Conservation (phyloP, 2,797 vertebrate species). For the Lagothrix lagotricha region DNA sequence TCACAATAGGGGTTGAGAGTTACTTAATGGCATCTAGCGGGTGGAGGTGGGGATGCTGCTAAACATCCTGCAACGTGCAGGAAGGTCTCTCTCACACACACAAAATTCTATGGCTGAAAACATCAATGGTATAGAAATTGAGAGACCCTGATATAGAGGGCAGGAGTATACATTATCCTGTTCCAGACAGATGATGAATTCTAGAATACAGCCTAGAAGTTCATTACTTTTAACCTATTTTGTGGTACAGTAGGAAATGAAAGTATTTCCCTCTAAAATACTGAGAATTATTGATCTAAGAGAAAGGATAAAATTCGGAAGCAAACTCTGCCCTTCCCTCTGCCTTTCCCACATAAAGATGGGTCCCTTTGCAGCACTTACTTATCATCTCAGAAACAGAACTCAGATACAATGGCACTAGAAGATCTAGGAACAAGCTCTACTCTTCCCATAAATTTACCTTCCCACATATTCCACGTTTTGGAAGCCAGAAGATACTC, state of each 20-base stretch:
- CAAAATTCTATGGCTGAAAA: background rate
- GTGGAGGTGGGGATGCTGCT: background rate
- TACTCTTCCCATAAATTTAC: background rate
- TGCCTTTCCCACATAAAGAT: background rate
- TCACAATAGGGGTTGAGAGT: background rate
- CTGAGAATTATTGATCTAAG: background rate
- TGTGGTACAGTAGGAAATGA: background rate
- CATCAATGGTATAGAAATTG: background rate
- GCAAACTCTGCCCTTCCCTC: background rate
- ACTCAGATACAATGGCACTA: background rate
- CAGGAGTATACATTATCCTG: background rate
- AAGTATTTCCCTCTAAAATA: background rate
- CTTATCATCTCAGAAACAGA: background rate
- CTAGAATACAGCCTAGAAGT: background rate
- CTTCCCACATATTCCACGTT: background rate
- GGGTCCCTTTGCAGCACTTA: background rate
- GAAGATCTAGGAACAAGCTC: background rate
- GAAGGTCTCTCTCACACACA: accelerated
- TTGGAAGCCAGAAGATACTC: background rate
- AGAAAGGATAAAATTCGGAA: background rate
- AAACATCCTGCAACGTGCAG: background rate
- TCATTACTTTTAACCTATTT: background rate
- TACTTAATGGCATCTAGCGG: background rate
- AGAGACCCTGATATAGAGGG: background rate
- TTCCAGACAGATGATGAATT: background rate